Evolutionary conservation across 2,888 invertebrate species (phyloP).

Genomic region (Agonopterix heracliana): DNA sequence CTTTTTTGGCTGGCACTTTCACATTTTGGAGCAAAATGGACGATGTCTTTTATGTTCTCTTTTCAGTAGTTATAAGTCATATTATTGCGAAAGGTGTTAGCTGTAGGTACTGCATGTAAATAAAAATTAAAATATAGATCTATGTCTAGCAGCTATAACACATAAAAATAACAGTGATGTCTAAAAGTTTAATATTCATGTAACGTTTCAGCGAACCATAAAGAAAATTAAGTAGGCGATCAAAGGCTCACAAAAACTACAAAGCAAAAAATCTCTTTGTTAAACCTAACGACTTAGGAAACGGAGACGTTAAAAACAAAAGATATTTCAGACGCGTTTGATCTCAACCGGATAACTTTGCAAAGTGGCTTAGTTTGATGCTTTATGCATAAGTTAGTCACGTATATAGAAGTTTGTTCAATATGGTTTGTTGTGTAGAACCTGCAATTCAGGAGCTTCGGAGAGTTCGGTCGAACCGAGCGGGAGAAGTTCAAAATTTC

Average conservation of each 20-base stretch:
- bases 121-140: too few relatives aligned
- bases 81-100: too few relatives aligned
- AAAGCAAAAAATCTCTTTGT: not conserved
- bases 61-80: too few relatives aligned
- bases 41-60: too few relatives aligned
- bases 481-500: not conserved
- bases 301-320: slow-evolving; percentile 10
- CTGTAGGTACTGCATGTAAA: too few relatives aligned
- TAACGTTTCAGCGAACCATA: too few relatives aligned
- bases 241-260: not conserved
- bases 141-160: too few relatives aligned
- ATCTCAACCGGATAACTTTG: slow-evolving; percentile 15
- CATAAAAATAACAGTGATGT: too few relatives aligned
- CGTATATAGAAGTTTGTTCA: slow-evolving; percentile 16
- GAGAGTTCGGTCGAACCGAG: not conserved
- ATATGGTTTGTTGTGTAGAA: slow-evolving; percentile 19
- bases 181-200: too few relatives aligned
- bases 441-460: slow-evolving; percentile 7
- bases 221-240: not conserved
- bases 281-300: not conserved
- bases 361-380: slow-evolving; percentile 22
- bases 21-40: too few relatives aligned
- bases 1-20: too few relatives aligned
- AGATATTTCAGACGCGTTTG: slow-evolving; percentile 12
- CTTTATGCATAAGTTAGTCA: slow-evolving; percentile 13